These are phyloP conservation scores for Conomelus anceps DNA, from an alignment of 2,888 invertebrate species.

Conservation along the genomic window DNA sequence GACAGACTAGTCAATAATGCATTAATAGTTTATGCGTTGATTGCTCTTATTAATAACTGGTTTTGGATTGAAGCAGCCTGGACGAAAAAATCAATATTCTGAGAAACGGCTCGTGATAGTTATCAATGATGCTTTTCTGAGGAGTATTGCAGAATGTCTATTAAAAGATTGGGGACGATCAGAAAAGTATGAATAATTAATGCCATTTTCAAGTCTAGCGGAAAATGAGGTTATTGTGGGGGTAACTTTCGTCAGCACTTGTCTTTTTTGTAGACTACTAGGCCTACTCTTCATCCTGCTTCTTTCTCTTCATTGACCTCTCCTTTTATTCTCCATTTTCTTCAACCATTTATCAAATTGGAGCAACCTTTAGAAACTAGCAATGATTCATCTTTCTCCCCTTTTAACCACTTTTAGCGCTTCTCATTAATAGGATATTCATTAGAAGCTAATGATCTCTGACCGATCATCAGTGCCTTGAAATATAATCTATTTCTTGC, in stretches of 20 bases:
- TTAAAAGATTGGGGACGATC: neutral
- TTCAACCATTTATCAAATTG: neutral
- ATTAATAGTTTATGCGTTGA: neutral
- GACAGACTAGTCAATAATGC: neutral
- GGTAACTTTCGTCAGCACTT: neutral
- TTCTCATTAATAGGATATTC: neutral
- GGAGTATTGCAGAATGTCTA: neutral
- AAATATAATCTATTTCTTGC: neutral
- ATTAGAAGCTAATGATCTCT: neutral
- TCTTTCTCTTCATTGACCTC: neutral
- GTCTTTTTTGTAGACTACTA: neutral
- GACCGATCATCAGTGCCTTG: too few relatives aligned
- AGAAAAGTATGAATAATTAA: neutral
- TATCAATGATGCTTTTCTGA: neutral
- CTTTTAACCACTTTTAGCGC: too few relatives aligned
- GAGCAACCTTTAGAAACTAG: neutral
- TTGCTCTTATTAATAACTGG: neutral
- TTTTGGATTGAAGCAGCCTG: neutral
- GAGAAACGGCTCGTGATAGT: neutral
- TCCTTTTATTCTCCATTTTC: neutral
- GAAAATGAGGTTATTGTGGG: neutral
- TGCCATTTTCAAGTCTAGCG: neutral
- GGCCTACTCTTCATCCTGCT: neutral
- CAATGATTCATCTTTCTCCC: neutral
- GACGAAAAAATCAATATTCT: neutral